Base-by-base conservation (phyloP, 1,140 invertebrate genomes). In the Eulimnadia texana region DNA sequence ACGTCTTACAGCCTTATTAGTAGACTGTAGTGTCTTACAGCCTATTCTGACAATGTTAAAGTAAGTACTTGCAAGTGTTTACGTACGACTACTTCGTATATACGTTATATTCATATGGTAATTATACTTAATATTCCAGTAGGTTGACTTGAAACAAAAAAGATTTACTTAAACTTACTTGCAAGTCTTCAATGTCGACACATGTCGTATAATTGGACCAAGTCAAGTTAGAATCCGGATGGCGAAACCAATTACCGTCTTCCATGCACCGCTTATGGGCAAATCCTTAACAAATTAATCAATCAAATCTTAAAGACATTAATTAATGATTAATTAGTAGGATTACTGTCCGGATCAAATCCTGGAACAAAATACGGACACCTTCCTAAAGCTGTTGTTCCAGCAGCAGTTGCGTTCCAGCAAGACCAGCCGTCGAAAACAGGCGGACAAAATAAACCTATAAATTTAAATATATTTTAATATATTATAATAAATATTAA, bases 161-260 rank as follows among this genome's bases (percentile, higher is more conserved):
- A n/a, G n/a, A n/a, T n/a, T 24, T 23, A 53, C 16, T 22, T 2
- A 3, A 23, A 55, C 24, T 55, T 70, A 77, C 75, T 64, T 69
- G 59, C 19, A 76, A 67, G 67, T 77, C 76, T 10, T 73, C 71
- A 3, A 70, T 61, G 61, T 77, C 72, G 16, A 79, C 67, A 65
- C 77, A 80, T 2, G 72, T 72, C 13, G 75, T 78, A 63, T 80
- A 80, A 67, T 80, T 79, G n/a, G 75, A 73, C 77, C 78, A 79
- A 0, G 69, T 69, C 13, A 57, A 59, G 51, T 73, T 73, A 3
- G 70, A 72, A 3, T 64, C 62, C 3, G 73, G 73, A 65, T 77
- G 73, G 3, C 69, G 65, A 63, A 72, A 77, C 78, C 78, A 80
- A 0, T 68, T 71, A 3, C 76, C 77, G 66, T 77, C 71, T 1